Conservation (phyloP, 2,113 vertebrate species). For the Oryzias curvinotus region DNA sequence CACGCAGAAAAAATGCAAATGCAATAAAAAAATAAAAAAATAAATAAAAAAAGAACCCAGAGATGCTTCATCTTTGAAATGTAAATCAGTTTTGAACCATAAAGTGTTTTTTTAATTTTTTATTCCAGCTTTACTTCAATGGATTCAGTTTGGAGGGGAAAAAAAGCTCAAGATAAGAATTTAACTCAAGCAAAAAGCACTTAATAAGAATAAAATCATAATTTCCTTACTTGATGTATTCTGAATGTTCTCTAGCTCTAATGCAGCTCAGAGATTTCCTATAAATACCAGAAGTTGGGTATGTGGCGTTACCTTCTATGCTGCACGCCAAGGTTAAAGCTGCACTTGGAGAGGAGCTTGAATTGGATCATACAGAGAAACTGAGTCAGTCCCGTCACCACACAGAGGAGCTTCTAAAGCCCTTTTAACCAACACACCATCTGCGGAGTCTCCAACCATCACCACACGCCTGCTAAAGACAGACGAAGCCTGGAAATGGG, state of each 20-base stretch:
- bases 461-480: slow-evolving; percentile 50
- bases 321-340: slow-evolving; percentile 44
- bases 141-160: no score
- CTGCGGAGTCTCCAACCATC: slow-evolving; percentile 22
- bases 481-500: slow-evolving; percentile 52
- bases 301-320: slow-evolving; percentile 39
- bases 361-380: slow-evolving; percentile 48
- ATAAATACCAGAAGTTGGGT: slow-evolving; percentile 51
- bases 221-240: slow-evolving; percentile 23
- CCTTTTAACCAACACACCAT: background rate
- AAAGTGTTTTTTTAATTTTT: no score
- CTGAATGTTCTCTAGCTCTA: slow-evolving; percentile 28
- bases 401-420: slow-evolving; percentile 65
- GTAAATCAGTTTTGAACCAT: no score
- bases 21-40: background rate
- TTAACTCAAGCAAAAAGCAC: background rate
- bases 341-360: slow-evolving; percentile 38
- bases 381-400: slow-evolving; percentile 46
- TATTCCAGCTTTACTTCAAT: no score
- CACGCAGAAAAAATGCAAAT: background rate
- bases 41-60: no score
- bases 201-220: slow-evolving; percentile 15
- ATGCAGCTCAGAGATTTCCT: slow-evolving; percentile 34
- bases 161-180: no score
- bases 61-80: no score